Evolutionary conservation across 2,888 invertebrate species (phyloP), one percentile per base, ranked within the genome.

Genomic region (Diarsia dahlii): DNA sequence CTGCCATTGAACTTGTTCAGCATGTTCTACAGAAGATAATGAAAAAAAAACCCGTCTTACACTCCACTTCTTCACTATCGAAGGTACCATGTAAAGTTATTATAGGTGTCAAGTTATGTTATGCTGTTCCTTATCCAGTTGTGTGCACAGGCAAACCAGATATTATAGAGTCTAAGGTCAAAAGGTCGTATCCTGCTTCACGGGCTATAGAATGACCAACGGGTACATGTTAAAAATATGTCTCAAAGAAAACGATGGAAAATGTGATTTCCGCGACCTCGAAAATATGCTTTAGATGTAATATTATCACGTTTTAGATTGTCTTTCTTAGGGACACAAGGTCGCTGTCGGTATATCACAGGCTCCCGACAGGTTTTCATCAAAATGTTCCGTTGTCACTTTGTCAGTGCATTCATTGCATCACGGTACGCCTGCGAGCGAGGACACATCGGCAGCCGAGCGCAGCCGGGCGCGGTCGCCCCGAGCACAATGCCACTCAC

Each of bases 401-500:
- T 28, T 15, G 34, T 58, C 50, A 67, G 46, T 72, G n/a, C 56
- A 28, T 62, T n/a, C 45, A 46, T 18, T n/a, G 66, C 45, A 23
- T 69, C 39, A 50, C 39, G 23, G 46, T 50, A 18, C 60, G 23
- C n/a, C n/a, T 18, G 13, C 60, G 15, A 34, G 34, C n/a, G 23
- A 1, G 3, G 52, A 20, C 34, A 46, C 1, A 28, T 60, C 4
- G 54, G 6, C 64, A 70, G 69, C 48, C 34, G 46, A 9, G 46
- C 72, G 56, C 34, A 28, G 50, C 45, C 8, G 23, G 18, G 70
- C 34, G n/a, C 48, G 58, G 56, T 8, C 46, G 13, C 18, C 50
- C 28, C 64, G 71, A 60, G 76, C 74, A 80, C 85, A 81, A 84
- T 78, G 82, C 86, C 78, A 72, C 76, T 85, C 88, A 87, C 81